Percentiles rank a stretch among this genome's conserved stretches.
Conservation (phyloP, 2,797 vertebrate species). For the Gephyroberyx darwinii region DNA sequence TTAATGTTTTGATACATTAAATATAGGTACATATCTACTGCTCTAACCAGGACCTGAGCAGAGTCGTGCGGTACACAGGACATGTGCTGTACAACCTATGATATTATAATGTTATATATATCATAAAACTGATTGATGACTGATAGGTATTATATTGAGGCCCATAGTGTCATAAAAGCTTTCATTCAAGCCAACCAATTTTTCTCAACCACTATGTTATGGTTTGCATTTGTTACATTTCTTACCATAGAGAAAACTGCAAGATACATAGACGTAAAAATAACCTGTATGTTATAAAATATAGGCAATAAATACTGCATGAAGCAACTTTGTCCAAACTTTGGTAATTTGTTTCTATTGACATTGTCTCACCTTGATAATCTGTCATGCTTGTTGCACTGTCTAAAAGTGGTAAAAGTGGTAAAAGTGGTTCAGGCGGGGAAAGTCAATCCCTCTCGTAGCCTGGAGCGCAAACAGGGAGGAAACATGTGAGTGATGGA, state of each 20-base stretch:
- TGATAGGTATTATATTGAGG: background rate
- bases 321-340: background rate
- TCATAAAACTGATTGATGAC: background rate
- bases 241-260: background rate
- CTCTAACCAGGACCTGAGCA: too few species aligned
- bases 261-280: background rate
- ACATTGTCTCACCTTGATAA: background rate
- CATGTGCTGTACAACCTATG: too few species aligned
- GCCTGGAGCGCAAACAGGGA: constrained; percentile 25
- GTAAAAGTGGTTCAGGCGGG: constrained; percentile 25
- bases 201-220: too few species aligned
- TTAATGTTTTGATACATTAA: too few species aligned
- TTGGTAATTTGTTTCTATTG: background rate
- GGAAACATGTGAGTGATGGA: constrained; percentile 42
- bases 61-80: background rate
- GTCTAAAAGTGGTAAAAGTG: background rate
- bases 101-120: background rate
- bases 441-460: constrained; percentile 33
- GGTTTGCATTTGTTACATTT: too few species aligned
- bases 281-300: background rate
- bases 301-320: background rate
- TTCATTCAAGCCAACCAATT: too few species aligned
- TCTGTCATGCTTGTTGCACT: background rate
- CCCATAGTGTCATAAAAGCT: too few species aligned
- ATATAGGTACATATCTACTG: too few species aligned